Base-by-base conservation (phyloP, 2,113 vertebrate genomes). In the Picathartes gymnocephalus region DNA sequence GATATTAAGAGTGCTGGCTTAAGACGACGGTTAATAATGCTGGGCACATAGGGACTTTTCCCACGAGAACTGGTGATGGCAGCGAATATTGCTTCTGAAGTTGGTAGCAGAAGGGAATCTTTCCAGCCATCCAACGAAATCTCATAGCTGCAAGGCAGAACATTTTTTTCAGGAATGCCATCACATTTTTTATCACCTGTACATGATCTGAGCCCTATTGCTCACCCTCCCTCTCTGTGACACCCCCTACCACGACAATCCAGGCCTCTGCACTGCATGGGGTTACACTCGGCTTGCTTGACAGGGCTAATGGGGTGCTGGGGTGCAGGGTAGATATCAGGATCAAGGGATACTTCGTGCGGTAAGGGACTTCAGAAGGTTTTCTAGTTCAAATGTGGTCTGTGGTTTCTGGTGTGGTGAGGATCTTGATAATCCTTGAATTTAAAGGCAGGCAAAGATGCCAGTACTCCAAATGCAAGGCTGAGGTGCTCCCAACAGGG, bases 221-320 rank as follows among this genome's bases (percentile, higher is more conserved):
- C 23, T 77, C 3, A 1, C 44, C 19, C 8, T 85, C 30, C 21
- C 11, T 62, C 50, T 30, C 28, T 25, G 28, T 56, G 58, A 35
- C n/a, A 28, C 12, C 17, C 5, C 6, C 0, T n/a, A 2, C 11
- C 24, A 22, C 35, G 42, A 61, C 44, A 44, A 74, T 33, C 11
- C 71, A 30, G 60, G 19, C 42, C 33, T 31, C 39, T 8, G 60
- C 0, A 0, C 33, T 37, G 12, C 33, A 7, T 2, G 6, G 23
- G 9, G 10, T 64, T 64, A 30, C 4, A 2, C 28, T 2, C 8
- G 35, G 18, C 19, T 92, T 54, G 31, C 40, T 58, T 23, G 35
- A 21, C 1, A 4, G 51, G 28, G 39, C 0, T 0, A 51, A 21
- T 10, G 10, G 31, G 11, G 16, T 62, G 20, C 50, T 71, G 44